phyloP scores from a whole-genome alignment of 2,888 invertebrate genomes.

The Anaspis maculata region DNA sequence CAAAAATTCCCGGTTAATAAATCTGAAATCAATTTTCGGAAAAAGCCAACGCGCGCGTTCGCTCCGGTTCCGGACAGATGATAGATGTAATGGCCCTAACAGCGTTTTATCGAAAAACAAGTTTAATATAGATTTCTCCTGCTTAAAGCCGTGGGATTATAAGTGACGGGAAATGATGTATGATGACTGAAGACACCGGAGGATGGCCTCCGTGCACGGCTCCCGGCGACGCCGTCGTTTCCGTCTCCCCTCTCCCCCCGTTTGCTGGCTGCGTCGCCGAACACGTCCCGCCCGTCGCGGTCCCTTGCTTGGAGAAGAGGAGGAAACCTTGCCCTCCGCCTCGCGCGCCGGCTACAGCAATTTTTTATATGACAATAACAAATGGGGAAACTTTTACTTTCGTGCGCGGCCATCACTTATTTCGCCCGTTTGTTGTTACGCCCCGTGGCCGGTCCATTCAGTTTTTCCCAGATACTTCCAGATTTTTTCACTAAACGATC shows the following conservation, averaged over 20 bases:
- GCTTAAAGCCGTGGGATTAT: slow-evolving; percentile 25
- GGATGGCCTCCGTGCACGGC: slow-evolving; percentile 5
- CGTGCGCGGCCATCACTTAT: slow-evolving; percentile 12
- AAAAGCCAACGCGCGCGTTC: too few species aligned
- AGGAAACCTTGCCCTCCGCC: slow-evolving; percentile 2
- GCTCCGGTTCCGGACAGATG: too few species aligned
- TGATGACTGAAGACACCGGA: slow-evolving; percentile 30
- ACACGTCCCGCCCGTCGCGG: slow-evolving; percentile 1
- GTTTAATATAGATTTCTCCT: slow-evolving; percentile 24
- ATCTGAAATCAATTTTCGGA: too few species aligned
- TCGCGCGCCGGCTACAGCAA: slow-evolving; percentile 7
- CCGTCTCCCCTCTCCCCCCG: background rate
- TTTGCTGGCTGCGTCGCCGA: too few species aligned
- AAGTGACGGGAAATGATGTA: slow-evolving; percentile 32
- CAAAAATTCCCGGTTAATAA: too few species aligned
- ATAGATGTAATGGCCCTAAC: slow-evolving; percentile 20
- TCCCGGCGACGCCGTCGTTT: too few species aligned
- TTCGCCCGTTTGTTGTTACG: slow-evolving; percentile 6
- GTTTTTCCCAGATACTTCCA: too few species aligned
- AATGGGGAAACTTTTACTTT: slow-evolving; percentile 15
- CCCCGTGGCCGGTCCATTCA: slow-evolving; percentile 1
- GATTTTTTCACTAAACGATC: too few species aligned
- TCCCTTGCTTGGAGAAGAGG: slow-evolving; percentile 7
- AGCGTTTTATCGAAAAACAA: slow-evolving; percentile 24
- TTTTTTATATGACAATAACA: slow-evolving; percentile 17